Evolutionary conservation across 2,888 invertebrate genomes (phyloP).

Genomic region (Timema cristinae): DNA sequence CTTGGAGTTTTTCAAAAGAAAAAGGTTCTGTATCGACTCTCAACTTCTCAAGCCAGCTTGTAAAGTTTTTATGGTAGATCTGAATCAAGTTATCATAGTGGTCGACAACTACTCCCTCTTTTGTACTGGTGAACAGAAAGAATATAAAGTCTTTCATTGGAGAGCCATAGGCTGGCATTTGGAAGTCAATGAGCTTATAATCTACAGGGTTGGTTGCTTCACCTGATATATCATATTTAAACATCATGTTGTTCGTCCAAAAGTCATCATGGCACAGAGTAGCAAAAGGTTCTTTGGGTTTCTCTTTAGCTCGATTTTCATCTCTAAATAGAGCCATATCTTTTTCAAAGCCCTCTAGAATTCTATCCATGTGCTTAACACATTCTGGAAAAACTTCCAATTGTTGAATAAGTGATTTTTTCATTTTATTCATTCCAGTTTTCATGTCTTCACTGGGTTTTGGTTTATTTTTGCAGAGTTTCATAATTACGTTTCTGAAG

Average conservation of each 20-base stretch:
- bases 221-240: slow-evolving; percentile 37
- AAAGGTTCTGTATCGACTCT: slow-evolving; percentile 37
- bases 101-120: slow-evolving; percentile 38
- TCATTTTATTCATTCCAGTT: slow-evolving; percentile 32
- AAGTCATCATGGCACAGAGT: slow-evolving; percentile 43
- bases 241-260: slow-evolving; percentile 47
- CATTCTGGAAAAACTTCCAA: slow-evolving; percentile 35
- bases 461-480: slow-evolving; percentile 30
- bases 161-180: slow-evolving; percentile 39
- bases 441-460: background rate
- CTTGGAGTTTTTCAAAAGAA: slow-evolving; percentile 4
- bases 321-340: background rate
- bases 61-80: slow-evolving; percentile 40
- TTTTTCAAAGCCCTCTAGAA: slow-evolving; percentile 28
- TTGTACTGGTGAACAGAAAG: slow-evolving; percentile 42
- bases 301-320: too few species aligned
- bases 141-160: slow-evolving; percentile 43
- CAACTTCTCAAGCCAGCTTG: slow-evolving; percentile 36
- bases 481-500: slow-evolving; percentile 37
- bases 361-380: slow-evolving; percentile 34
- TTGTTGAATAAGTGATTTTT: slow-evolving; percentile 39
- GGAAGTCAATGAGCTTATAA: slow-evolving; percentile 46
- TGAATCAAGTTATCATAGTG: slow-evolving; percentile 39
- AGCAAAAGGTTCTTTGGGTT: slow-evolving; percentile 38
- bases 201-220: slow-evolving; percentile 30